Conservation (phyloP, 2,797 vertebrate genomes). For the Phoeniculus purpureus region DNA sequence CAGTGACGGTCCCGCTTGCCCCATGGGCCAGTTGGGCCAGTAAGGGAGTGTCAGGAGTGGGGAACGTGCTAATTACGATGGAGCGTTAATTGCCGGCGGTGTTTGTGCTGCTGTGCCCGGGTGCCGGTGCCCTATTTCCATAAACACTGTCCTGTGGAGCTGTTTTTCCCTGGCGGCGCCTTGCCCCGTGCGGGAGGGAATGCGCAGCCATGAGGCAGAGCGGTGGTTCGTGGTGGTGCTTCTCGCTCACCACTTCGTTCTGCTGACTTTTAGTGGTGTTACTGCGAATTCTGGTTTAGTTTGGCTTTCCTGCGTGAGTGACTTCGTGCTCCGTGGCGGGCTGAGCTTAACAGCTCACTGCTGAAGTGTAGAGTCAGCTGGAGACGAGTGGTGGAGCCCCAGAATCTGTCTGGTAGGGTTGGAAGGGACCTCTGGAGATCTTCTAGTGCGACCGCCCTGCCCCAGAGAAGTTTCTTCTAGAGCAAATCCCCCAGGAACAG, state of each 20-base stretch:
- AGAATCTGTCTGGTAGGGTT: too few relatives aligned
- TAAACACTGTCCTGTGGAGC: constrained; percentile 25
- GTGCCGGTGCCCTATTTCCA: not conserved
- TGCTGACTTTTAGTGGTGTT: accelerated
- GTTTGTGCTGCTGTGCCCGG: not conserved
- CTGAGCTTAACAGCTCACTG: not conserved
- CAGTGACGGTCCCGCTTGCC: not conserved
- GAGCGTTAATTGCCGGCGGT: constrained; percentile 10
- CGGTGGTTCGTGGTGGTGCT: accelerated
- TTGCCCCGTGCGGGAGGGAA: not conserved
- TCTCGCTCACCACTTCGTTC: not conserved
- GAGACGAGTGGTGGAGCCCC: accelerated
- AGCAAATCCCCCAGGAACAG: too few relatives aligned
- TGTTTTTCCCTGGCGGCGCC: not conserved
- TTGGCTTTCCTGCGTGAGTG: not conserved
- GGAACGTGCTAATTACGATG: not conserved
- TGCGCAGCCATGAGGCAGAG: accelerated
- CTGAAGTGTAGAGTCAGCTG: accelerated
- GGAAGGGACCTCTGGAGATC: too few relatives aligned
- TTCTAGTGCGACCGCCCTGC: too few relatives aligned
- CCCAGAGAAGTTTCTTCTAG: too few relatives aligned
- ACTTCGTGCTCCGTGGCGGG: accelerated
- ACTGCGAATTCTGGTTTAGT: accelerated
- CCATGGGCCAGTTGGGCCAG: not conserved
- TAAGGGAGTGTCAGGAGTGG: not conserved